These are phyloP conservation scores for Papilio demoleus DNA, from an alignment of 2,888 invertebrate species.

Conservation along the genomic window DNA sequence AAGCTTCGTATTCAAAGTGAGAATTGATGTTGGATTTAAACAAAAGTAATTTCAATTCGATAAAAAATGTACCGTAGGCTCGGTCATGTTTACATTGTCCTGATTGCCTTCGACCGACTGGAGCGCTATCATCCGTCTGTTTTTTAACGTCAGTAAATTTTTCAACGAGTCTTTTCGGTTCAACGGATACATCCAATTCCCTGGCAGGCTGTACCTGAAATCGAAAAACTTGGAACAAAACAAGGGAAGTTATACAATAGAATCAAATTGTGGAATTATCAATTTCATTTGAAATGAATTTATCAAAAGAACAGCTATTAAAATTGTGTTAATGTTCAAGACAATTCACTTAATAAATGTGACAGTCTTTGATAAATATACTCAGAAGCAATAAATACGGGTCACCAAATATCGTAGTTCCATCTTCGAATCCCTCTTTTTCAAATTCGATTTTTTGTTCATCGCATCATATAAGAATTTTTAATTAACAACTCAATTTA, in stretches of 20 bases:
- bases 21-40: slow-evolving; percentile 14
- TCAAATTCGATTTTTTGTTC: too few relatives aligned
- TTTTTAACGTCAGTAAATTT: slow-evolving; percentile 76
- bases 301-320: neutral
- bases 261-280: slow-evolving; percentile 17
- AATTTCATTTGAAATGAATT: neutral
- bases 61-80: slow-evolving; percentile 41
- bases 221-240: slow-evolving; percentile 65
- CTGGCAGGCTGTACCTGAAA: slow-evolving; percentile 70
- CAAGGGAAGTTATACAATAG: slow-evolving; percentile 24
- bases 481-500: too few relatives aligned
- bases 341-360: neutral
- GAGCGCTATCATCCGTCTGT: slow-evolving; percentile 54
- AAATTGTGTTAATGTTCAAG: neutral
- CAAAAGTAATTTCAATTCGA: slow-evolving; percentile 36
- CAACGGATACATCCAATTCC: slow-evolving; percentile 74
- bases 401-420: too few relatives aligned
- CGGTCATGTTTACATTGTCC: slow-evolving; percentile 64
- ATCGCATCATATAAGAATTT: too few relatives aligned
- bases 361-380: neutral
- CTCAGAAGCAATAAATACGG: too few relatives aligned
- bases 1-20: neutral
- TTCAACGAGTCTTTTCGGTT: slow-evolving; percentile 78
- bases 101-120: slow-evolving; percentile 71
- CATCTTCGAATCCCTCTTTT: too few relatives aligned